Conservation (phyloP, 2,113 vertebrate species). For the Gymnobelideus leadbeateri region DNA sequence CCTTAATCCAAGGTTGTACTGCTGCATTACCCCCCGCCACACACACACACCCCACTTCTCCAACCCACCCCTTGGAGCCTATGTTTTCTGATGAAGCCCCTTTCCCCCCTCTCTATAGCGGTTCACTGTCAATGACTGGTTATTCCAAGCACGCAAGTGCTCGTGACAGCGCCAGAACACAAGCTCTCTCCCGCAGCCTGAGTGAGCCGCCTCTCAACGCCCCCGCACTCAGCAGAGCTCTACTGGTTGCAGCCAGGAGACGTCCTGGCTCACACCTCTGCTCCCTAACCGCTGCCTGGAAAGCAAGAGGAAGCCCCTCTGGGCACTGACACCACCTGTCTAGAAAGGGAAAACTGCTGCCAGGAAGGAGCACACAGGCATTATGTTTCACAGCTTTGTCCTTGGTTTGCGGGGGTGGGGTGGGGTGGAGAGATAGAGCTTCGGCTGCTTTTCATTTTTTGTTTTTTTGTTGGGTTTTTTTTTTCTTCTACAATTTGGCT, state of each 20-base stretch:
- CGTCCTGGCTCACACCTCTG: neutral
- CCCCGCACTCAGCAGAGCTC: accelerated
- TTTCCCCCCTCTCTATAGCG: neutral
- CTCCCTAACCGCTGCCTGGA: neutral
- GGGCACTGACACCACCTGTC: neutral
- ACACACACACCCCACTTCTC: neutral
- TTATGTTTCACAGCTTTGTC: neutral
- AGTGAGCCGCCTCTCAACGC: neutral
- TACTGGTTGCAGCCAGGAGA: neutral
- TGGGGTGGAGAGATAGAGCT: neutral
- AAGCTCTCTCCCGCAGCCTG: neutral
- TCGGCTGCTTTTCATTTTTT: accelerated
- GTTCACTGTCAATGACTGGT: neutral
- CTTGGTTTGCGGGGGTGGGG: neutral
- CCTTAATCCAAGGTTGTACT: neutral
- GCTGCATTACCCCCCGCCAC: neutral
- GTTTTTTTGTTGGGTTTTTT: neutral
- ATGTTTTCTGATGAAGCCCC: neutral
- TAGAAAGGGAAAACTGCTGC: neutral
- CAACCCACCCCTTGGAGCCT: neutral
- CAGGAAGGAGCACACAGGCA: neutral
- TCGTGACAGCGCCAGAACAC: neutral
- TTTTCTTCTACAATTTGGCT: neutral
- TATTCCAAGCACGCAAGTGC: neutral
- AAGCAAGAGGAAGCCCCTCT: neutral